These are phyloP conservation scores for Gallinago undulata DNA, from an alignment of 2,113 vertebrate genomes.

Conservation along the genomic window DNA sequence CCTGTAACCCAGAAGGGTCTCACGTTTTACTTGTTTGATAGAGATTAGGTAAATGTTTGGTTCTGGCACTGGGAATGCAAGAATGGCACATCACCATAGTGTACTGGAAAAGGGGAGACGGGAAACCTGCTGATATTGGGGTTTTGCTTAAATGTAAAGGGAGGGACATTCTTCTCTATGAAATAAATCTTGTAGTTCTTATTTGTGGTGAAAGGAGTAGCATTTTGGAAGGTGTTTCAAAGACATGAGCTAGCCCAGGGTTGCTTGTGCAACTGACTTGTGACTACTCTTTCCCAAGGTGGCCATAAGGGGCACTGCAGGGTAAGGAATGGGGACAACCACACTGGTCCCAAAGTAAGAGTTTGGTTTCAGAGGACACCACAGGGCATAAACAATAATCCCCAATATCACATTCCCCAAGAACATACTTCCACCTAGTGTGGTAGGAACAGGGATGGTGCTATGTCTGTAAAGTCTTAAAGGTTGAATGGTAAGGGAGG, in stretches of 20 bases:
- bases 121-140: neutral
- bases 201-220: neutral
- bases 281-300: neutral
- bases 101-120: neutral
- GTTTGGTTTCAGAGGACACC: neutral
- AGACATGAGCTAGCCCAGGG: neutral
- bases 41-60: neutral
- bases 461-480: neutral
- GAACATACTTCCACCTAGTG: no score
- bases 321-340: slow-evolving; percentile 5
- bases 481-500: neutral
- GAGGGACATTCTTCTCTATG: neutral
- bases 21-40: neutral
- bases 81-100: neutral
- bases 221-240: neutral
- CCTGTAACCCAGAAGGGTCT: neutral
- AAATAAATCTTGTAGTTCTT: neutral
- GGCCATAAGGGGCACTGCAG: slow-evolving; percentile 53
- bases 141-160: neutral
- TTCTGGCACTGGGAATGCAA: neutral
- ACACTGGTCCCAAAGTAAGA: neutral
- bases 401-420: no score
- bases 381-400: neutral
- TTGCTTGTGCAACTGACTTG: neutral
- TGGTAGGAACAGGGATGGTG: neutral